Conservation (phyloP, 2,888 invertebrate species). For the Hypercompe scribonia region DNA sequence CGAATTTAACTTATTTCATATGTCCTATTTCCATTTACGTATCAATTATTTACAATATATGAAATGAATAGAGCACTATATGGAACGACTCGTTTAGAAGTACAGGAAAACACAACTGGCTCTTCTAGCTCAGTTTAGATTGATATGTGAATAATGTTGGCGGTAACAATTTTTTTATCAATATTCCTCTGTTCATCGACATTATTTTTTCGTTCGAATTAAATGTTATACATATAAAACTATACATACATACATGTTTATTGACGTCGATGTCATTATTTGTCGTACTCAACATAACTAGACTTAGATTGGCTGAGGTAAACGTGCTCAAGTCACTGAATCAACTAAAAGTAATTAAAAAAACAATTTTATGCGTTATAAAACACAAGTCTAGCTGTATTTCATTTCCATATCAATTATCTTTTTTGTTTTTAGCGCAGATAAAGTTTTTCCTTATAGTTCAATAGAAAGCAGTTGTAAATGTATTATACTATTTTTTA, state of each 20-base stretch:
- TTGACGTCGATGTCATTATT: slow-evolving; percentile 3
- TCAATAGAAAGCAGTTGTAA: background rate
- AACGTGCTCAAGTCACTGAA: slow-evolving; percentile 2
- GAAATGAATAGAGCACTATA: background rate
- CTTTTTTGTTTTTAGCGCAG: background rate
- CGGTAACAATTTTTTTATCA: background rate
- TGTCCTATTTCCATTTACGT: slow-evolving; percentile 1
- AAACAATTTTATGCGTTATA: slow-evolving; percentile 32
- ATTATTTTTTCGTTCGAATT: background rate
- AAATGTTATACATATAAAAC: background rate
- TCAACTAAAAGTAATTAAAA: slow-evolving; percentile 28
- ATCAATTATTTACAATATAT: slow-evolving; percentile 2
- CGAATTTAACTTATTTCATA: background rate
- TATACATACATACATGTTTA: slow-evolving; percentile 17
- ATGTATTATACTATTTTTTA: background rate
- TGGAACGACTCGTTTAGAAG: slow-evolving; percentile 2
- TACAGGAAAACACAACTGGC: slow-evolving; percentile 7
- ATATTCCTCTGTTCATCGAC: background rate
- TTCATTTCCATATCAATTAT: slow-evolving; percentile 7
- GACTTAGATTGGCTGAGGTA: slow-evolving; percentile 5
- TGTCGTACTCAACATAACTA: background rate
- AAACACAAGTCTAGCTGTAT: slow-evolving; percentile 16
- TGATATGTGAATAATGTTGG: slow-evolving; percentile 4
- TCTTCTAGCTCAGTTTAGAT: background rate
- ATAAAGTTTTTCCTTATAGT: background rate